phyloP scores from a whole-genome alignment of 2,888 invertebrate species.

The Pycnomerus fuliginosus region DNA sequence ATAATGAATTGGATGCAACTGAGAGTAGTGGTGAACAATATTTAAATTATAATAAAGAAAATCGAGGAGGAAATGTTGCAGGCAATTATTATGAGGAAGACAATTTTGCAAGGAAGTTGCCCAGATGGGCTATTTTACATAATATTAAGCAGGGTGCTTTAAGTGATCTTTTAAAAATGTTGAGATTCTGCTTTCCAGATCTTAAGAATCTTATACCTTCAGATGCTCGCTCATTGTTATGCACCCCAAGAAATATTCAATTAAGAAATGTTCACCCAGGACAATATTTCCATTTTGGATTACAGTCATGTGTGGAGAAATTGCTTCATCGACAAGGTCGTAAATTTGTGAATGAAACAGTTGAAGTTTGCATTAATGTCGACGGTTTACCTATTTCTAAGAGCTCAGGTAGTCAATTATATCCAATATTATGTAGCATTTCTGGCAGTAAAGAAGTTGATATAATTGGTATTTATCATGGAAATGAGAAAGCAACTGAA shows the following conservation, averaged over 20 bases:
- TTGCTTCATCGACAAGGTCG: not conserved
- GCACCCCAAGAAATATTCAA: not conserved
- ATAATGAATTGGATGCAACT: not conserved
- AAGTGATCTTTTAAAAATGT: not conserved
- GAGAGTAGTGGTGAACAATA: not conserved
- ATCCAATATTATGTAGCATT: conserved; percentile 7
- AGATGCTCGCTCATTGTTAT: not conserved
- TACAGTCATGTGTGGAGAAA: not conserved
- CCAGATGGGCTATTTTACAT: not conserved
- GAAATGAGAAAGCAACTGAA: conserved; percentile 4
- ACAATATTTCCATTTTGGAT: not conserved
- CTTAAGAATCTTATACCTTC: not conserved
- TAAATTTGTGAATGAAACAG: not conserved
- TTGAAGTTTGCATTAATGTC: conserved; percentile 6
- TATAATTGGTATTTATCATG: conserved; percentile 7
- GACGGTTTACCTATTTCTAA: conserved; percentile 12
- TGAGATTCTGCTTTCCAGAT: not conserved
- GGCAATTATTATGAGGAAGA: not conserved
- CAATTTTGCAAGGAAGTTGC: not conserved
- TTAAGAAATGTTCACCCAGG: not conserved
- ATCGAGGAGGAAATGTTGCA: not conserved
- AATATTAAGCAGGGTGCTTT: not conserved
- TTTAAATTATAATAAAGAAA: not conserved
- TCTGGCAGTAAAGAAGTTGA: not conserved
- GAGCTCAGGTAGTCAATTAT: conserved; percentile 5